Percentiles rank a stretch among this genome's conserved stretches.
phyloP scores from a whole-genome alignment of 2,797 vertebrate genomes.

The Cheirogaleus major region DNA sequence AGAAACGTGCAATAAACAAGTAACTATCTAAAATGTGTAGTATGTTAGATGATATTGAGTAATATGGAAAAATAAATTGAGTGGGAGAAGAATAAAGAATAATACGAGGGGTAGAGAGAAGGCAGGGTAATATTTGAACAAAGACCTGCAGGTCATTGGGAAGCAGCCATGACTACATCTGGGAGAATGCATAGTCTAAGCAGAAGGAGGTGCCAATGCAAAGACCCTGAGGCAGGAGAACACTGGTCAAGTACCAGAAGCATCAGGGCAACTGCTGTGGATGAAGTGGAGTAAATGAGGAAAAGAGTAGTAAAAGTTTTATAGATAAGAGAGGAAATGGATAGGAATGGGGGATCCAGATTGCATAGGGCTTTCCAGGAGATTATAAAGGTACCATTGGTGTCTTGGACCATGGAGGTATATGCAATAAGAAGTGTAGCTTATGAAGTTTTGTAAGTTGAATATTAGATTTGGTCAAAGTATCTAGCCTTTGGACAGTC shows the following conservation, averaged over 20 bases:
- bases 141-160: neutral
- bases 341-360: neutral
- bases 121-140: neutral
- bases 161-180: neutral
- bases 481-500: neutral
- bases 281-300: neutral
- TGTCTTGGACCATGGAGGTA: neutral
- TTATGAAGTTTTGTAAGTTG: neutral
- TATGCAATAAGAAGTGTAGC: neutral
- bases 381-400: neutral
- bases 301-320: neutral
- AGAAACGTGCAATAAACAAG: neutral
- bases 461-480: neutral
- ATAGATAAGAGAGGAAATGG: neutral
- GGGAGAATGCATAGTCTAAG: neutral
- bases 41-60: neutral
- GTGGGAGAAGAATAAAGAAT: neutral
- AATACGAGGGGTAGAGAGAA: neutral
- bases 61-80: neutral
- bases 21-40: neutral
- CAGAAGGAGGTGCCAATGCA: neutral
- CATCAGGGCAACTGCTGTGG: neutral
- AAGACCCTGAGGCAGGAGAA: neutral
- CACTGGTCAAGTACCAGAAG: neutral
- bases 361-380: neutral